Conservation (phyloP, 1,140 invertebrate genomes). For the Brachionus rotundiformis region DNA sequence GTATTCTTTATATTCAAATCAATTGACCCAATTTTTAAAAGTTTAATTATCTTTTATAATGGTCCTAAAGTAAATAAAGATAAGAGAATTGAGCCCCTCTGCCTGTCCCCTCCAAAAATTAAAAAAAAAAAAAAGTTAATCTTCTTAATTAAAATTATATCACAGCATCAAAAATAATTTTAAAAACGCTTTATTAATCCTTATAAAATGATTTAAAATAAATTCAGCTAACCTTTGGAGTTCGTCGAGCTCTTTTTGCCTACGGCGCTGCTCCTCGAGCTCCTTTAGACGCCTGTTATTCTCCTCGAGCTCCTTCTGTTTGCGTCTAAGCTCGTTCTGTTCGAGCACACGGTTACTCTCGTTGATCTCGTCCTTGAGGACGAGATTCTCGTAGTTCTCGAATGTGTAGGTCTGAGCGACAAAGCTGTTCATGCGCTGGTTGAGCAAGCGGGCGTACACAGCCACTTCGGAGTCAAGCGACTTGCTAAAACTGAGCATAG, state of each 20-base stretch:
- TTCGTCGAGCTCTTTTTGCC: slow-evolving; percentile 19
- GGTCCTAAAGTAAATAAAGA: neutral
- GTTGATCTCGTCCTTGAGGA: slow-evolving; percentile 37
- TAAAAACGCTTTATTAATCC: neutral
- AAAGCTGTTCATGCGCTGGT: slow-evolving; percentile 38
- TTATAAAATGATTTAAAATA: neutral
- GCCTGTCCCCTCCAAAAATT: too few species aligned
- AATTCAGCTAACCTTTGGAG: neutral
- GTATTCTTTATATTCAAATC: neutral
- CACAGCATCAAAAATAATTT: neutral
- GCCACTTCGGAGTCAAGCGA: slow-evolving; percentile 44
- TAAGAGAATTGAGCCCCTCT: neutral
- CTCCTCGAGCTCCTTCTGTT: slow-evolving; percentile 44
- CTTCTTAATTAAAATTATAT: neutral
- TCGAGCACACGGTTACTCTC: neutral
- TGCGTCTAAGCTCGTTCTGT: slow-evolving; percentile 27
- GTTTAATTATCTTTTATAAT: slow-evolving; percentile 5
- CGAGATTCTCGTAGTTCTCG: slow-evolving; percentile 35
- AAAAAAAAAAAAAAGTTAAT: neutral
- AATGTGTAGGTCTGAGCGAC: slow-evolving; percentile 26
- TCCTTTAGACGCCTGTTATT: slow-evolving; percentile 41
- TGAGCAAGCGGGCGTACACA: slow-evolving; percentile 43
- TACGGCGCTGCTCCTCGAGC: slow-evolving; percentile 1
- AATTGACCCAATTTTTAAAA: neutral
- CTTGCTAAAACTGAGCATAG: slow-evolving; percentile 49